Evolutionary conservation across 2,797 vertebrate genomes (phyloP), one percentile per base, ranked within the genome.

Genomic region (Mormyrus hasselquistii): DNA sequence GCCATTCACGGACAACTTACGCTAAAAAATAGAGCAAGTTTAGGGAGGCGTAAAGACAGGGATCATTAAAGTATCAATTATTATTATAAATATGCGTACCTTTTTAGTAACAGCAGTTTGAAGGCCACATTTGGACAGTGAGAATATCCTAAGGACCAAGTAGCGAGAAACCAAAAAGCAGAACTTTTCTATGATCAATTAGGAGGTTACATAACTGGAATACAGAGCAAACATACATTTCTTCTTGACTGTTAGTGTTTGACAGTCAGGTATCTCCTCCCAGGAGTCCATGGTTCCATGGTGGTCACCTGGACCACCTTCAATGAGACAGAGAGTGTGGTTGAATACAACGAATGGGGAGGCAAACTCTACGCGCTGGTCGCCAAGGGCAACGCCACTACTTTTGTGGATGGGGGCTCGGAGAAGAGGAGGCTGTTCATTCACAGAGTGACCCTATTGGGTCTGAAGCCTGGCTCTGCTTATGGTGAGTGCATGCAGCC

Each of bases 291-390:
- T 0, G 93, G 94, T 41, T 95, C 96, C 76, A 98, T 98, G 96
- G 93, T 94, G 0, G 95, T 98, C 59, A 98, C 97, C 41, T 98
- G 97, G 97, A 97, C 95, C 57, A 98, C 97, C 0, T 95, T 95
- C 90, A 94, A 93, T 59, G 92, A 94, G 22, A 94, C 97, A 0
- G 93, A 92, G 22, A 97, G 96, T 0, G 88, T 92, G 9, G 97
- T 98, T 90, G 95, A 97, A 93, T 98, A 96, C 0, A 93, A 95
- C 12, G 41, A 91, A 52, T 92, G 95, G 87, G 94, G 95, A 0
- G 93, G 91, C 14, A 92, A 86, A 4, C 91, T 94, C 6, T 97
- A 97, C 90, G 93, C 94, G 2, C 88, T 93, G 73, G 92, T 82
- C 0, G 92, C 96, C 38, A 93, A 88, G 87, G 97, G 97, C 22